Evolutionary conservation across 2,888 invertebrate genomes (phyloP), one percentile per base, ranked within the genome.

Genomic region (Dicyrtoma fusca): DNA sequence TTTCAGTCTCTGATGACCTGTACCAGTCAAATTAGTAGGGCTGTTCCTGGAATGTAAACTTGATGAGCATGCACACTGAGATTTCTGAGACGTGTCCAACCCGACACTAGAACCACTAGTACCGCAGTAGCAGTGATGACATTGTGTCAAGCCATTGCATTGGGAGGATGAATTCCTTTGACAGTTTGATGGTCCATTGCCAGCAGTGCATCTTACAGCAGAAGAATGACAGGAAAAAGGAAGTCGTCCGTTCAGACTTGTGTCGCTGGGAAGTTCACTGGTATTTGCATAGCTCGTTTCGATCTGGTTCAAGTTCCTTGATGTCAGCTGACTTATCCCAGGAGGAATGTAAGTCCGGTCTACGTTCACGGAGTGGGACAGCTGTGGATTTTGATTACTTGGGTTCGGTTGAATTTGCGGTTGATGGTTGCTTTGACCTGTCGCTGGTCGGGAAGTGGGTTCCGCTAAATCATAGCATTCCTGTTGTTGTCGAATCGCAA

Each of bases 391-490:
- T n/a, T n/a, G n/a, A n/a, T n/a, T 66, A 19, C 42, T 66, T 34
- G 66, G 53, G 11, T 34, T 42, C 1, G 53, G 10, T 14, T 42
- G 11, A 19, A 53, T 53, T 5, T 34, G 3, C 8, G 34, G 23
- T 14, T 14, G 26, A n/a, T 45, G 25, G 10, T 1, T 21, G 13
- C 53, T 63, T 11, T 23, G n/a, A 62, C 23, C 61, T 6, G 34
- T 11, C 11, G 34, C 10, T 6, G 59, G 26, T 1, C 19, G 21
- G 1, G 44, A 14, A 14, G 66, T 47, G 10, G 77, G 73, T 47
- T 75, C 69, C 34, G 79, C 77, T 68, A 77, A 72, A 61, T 77
- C 77, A 61, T 77, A 79, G 21, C 73, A 76, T 66, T 78, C 77
- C 23, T 79, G 75, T 49, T 79, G 75, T 57, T 77, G 76, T 61